A percentile compares a stretch with the other conserved stretches of the same genome.
These are phyloP conservation scores for Conomelus anceps DNA, from an alignment of 2,888 invertebrate genomes.

Conservation along the genomic window DNA sequence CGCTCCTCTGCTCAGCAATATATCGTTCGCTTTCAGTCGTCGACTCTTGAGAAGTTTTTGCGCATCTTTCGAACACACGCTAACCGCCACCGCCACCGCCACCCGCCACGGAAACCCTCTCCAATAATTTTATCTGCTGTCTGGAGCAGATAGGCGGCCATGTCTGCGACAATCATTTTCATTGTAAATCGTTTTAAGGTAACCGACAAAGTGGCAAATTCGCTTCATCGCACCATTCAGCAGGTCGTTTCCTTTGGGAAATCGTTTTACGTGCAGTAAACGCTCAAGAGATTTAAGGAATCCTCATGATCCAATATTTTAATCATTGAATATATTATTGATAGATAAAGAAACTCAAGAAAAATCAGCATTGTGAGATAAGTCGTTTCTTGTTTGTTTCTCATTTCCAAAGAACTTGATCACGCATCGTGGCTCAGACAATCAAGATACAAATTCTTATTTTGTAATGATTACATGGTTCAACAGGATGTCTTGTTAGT, in stretches of 20 bases:
- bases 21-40: not conserved
- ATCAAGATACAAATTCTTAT: no score
- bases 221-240: not conserved
- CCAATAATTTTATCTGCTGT: not conserved
- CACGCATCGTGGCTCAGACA: no score
- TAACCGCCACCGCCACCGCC: not conserved
- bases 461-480: no score
- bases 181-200: no score
- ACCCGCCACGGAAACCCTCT: not conserved
- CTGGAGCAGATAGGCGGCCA: not conserved
- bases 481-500: no score
- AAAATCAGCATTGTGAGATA: no score
- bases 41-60: not conserved
- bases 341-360: no score
- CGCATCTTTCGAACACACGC: not conserved
- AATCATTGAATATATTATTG: no score
- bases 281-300: not conserved
- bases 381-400: no score
- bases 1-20: not conserved
- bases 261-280: not conserved
- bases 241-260: not conserved
- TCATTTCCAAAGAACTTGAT: no score
- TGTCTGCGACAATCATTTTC: not conserved
- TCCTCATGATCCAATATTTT: no score
- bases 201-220: not conserved